Evolutionary conservation across 2,888 invertebrate genomes (phyloP), one percentile per base, ranked within the genome.

Genomic region (Polydrusus pterygomalis): DNA sequence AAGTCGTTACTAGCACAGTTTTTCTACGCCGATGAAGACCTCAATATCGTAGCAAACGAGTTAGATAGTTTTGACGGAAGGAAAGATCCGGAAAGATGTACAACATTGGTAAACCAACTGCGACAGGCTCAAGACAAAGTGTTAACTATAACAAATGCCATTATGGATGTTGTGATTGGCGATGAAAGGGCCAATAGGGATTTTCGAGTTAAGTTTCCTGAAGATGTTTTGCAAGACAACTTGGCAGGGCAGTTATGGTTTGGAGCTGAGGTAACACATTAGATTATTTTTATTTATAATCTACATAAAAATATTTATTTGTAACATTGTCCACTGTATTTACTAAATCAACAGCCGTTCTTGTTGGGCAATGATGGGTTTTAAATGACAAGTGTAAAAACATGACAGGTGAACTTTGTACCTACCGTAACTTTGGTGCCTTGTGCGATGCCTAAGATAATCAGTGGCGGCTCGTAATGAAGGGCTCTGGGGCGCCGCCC

Each of bases 31-130:
- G 99, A 99, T 89, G 97, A 98, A 86, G 96, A 97, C 40, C 90
- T 99, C 82, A 98, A 97, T 87, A 92, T 95, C 83, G 96, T 99
- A 77, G 97, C 98, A 62, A 94, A 96, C 79, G 99, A 99, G 89
- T 88, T 99, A 89, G 99, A 99, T 89, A 98, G 98, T 83, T 99
- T 99, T 89, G 99, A 99, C 89, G 99, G 99, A n/a, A 91, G 98
- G 60, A 97, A 98, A 84, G 99, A 99, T 87, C 99, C 98, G 0
- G 98, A 98, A 87, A 89, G 99, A 87, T 99, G 99, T 87, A 96
- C 98, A 71, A 93, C 94, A 20, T 91, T 99, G 83, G 99, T 99
- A 82, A 97, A 96, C 87, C 96, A 97, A 87, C 90, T 99, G 81
- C 91, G 99, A 70, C 96, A 96, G 86, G 97, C 97, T 80, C 98